These are phyloP conservation scores for Latrodectus elegans DNA, from an alignment of 2,888 invertebrate genomes.

Conservation along the genomic window DNA sequence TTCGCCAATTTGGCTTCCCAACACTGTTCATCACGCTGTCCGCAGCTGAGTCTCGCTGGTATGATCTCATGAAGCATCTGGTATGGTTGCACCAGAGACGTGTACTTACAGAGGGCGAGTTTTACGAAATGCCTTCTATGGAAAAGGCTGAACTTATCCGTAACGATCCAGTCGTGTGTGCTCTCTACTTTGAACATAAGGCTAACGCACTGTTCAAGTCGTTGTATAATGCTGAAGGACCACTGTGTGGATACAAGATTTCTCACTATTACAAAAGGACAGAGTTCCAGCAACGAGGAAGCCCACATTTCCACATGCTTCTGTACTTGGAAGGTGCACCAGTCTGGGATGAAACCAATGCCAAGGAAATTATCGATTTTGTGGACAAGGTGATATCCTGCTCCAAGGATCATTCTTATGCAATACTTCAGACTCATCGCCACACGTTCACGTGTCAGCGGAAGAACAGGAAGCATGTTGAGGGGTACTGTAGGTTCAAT, in stretches of 20 bases:
- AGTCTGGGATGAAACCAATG: constrained; percentile 10
- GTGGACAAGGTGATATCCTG: constrained; percentile 17
- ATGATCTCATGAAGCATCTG: not conserved
- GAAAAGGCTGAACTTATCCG: constrained; percentile 46
- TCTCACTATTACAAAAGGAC: constrained; percentile 25
- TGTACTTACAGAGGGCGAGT: not conserved
- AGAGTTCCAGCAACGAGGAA: constrained; percentile 69
- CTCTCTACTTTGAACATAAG: constrained; percentile 71
- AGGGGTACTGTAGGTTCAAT: constrained; percentile 39
- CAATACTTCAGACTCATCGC: constrained; percentile 13
- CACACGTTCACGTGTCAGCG: constrained; percentile 33
- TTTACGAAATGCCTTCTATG: not conserved
- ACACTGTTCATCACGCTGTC: not conserved
- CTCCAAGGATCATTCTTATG: not conserved
- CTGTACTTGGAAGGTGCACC: constrained; percentile 69
- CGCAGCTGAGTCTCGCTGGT: constrained; percentile 3
- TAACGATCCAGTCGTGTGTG: constrained; percentile 71
- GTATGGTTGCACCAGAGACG: not conserved
- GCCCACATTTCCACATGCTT: constrained; percentile 66
- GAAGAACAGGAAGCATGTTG: no score
- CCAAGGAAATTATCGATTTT: not conserved
- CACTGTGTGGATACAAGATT: constrained; percentile 1
- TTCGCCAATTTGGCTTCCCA: not conserved
- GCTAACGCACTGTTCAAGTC: constrained; percentile 62
- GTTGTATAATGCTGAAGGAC: not conserved